phyloP scores from a whole-genome alignment of 2,797 vertebrate genomes.

The Chaetodon trifasciatus region DNA sequence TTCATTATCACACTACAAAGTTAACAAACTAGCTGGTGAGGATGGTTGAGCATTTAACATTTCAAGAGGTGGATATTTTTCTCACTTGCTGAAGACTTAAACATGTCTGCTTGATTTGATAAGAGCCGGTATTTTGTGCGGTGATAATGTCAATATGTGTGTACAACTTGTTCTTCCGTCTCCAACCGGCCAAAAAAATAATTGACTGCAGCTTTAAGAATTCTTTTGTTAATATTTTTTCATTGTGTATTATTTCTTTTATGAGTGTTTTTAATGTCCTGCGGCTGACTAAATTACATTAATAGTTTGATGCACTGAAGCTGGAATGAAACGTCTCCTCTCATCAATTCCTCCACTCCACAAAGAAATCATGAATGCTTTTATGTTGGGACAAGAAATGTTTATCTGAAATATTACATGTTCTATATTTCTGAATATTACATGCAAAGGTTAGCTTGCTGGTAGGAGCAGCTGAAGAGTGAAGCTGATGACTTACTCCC shows the following conservation, averaged over 20 bases:
- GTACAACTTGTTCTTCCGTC: background rate
- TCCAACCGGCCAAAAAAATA: background rate
- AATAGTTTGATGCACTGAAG: background rate
- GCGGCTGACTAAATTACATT: conserved; percentile 2
- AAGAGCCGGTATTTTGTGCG: background rate
- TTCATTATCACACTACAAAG: no score
- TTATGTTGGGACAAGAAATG: background rate
- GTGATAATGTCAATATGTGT: background rate
- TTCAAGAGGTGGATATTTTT: no score
- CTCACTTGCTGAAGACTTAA: no score
- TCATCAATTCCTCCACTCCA: background rate
- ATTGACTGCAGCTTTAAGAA: background rate
- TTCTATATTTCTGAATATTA: conserved; percentile 20
- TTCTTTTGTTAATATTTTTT: no score
- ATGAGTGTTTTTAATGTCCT: background rate
- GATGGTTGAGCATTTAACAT: no score
- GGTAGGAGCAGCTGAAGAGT: conserved; percentile 7
- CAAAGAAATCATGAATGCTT: background rate
- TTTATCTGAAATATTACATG: background rate
- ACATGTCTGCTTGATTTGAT: no score
- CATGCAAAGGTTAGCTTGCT: conserved; percentile 18
- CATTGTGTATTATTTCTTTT: no score
- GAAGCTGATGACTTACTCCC: conserved; percentile 44
- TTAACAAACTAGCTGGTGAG: no score
- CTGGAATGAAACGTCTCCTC: background rate